Evolutionary conservation across 2,888 invertebrate genomes (phyloP), one percentile per base, ranked within the genome.

Genomic region (Venustoraphidia nigricollis): DNA sequence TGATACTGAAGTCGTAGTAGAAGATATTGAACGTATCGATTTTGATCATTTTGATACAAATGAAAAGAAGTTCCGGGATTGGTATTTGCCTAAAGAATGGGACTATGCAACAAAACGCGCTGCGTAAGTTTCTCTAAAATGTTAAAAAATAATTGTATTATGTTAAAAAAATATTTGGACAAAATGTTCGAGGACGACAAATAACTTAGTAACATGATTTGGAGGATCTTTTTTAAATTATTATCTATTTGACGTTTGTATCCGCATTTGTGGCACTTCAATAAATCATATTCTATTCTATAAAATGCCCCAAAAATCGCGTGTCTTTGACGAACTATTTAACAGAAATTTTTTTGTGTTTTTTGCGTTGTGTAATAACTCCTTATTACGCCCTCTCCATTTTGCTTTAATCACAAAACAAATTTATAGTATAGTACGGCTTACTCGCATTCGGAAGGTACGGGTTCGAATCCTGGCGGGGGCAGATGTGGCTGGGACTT

Each of bases 1-100:
- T 40, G 90, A 90, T 52, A 73, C 80, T 36, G 87, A 89, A 66
- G 79, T 84, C 49, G 82, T 94, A 0, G 79, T 90, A 0, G 90
- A 94, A 62, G 94, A 94, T 65, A 83, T 95, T 41, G 92, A 94
- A 66, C 72, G 82, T 36, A 71, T 93, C 39, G 73, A 84, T 65
- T 83, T 87, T 58, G 76, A 78, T 27, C 62, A 67, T 53, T 73
- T 71, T 58, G 71, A 71, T 0, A 64, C 69, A 11, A 70, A 76
- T 34, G 80, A 81, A 54, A 69, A 74, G 4, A 87, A 86, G 67
- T 69, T 88, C 72, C 69, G 72, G 57, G 90, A 92, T 66, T 94
- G 93, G 93, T 69, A 75, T 3, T 67, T 79, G 59, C 65, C 49
- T 46, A 67, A 65, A 10, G 80, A 82, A 57, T 64, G 72, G 55